Evolutionary conservation across 2,888 invertebrate species (phyloP), one percentile per base, ranked within the genome.

Genomic region (Chymomyza fuscimana): DNA sequence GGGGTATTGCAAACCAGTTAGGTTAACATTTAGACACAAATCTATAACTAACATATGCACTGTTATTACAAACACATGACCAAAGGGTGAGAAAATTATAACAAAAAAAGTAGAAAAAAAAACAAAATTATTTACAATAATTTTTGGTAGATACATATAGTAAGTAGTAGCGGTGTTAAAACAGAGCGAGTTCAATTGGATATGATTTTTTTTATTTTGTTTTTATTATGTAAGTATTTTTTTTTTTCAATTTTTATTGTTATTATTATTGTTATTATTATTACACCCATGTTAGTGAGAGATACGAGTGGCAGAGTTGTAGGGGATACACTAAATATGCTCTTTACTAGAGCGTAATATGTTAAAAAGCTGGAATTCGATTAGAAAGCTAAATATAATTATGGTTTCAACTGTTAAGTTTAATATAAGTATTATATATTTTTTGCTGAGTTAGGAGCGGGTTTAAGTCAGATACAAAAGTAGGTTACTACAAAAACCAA

Each of bases 111-210:
- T 2, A 46, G 0, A 68, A 69, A 66, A 67, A 54, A 25, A 67
- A 32, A 69, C 22, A 40, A 36, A 16, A 12, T 50, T 32, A 32
- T 32, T 32, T 32, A 32, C 32, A 32, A 32, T 32, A 46, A 6
- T 46, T 46, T 2, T 46, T 46, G 10, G 40, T 12, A 46, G 6
- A 12, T 46, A 46, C 12, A 12, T 46, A 46, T 46, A 46, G 40
- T 62, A 40, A 46, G 40, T 22, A 16, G 32, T 36, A 63, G 40
- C 63, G 52, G 67, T 22, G 78, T 78, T 66, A 73, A 25, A 80
- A 86, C 80, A 89, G 88, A 85, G 90, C 90, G 90, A 90, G 90
- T 89, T 90, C 90, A 90, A 90, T 90, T 90, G 90, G 90, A 85
- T 83, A 87, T 90, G 86, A 82, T 72, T 19, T 65, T 70, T 64